Conservation (phyloP, 2,113 vertebrate genomes). For the Dromaius novaehollandiae region DNA sequence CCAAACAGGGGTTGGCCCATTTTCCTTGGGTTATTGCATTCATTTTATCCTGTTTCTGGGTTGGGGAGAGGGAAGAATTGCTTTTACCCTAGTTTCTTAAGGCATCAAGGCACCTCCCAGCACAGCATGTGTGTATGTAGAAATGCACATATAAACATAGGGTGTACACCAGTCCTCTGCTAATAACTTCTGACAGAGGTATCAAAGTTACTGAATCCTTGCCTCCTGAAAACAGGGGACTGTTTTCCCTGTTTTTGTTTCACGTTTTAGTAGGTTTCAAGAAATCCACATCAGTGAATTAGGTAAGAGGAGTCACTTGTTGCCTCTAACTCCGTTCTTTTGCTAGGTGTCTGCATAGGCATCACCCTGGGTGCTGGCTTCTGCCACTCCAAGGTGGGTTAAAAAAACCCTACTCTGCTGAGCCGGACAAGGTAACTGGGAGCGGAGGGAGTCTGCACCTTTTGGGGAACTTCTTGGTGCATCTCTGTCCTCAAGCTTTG, state of each 20-base stretch:
- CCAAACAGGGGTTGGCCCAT: rapidly evolving
- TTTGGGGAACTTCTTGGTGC: too few relatives aligned
- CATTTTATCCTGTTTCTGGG: not conserved
- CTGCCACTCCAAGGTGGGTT: too few relatives aligned
- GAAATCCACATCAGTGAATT: not conserved
- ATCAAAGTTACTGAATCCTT: rapidly evolving
- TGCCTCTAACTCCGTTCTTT: too few relatives aligned
- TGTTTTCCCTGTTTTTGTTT: too few relatives aligned
- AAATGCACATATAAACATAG: rapidly evolving
- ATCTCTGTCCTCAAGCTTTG: too few relatives aligned
- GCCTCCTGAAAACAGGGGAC: not conserved
- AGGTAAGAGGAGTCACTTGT: not conserved
- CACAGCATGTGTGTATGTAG: not conserved
- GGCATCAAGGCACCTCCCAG: not conserved
- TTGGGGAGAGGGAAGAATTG: not conserved
- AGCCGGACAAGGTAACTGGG: too few relatives aligned
- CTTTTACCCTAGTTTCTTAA: not conserved
- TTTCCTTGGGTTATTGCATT: not conserved
- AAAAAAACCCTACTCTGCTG: too few relatives aligned
- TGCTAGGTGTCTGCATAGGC: too few relatives aligned
- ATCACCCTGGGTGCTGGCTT: too few relatives aligned
- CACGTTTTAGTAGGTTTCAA: not conserved
- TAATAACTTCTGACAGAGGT: not conserved
- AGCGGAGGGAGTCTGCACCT: too few relatives aligned
- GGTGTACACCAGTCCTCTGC: not conserved